Evolutionary conservation across 2,797 vertebrate genomes (phyloP).

Genomic region (Rhadinocentrus ornatus): DNA sequence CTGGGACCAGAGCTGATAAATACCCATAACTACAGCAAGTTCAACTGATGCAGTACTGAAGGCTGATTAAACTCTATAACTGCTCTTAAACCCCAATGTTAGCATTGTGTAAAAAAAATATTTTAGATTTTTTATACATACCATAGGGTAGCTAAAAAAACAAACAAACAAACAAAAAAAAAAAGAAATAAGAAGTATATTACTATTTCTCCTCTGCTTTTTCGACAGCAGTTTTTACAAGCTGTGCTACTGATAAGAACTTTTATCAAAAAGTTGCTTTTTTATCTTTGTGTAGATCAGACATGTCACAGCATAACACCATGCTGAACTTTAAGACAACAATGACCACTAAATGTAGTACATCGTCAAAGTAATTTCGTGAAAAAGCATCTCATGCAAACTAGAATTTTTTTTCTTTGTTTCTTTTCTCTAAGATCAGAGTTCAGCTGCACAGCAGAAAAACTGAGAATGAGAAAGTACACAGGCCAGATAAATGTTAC

Average conservation of each 20-base stretch:
- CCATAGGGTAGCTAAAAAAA: neutral
- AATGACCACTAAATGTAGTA: neutral
- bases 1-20: no score
- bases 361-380: neutral
- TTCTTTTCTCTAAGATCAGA: conserved; percentile 15
- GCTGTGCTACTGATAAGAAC: neutral
- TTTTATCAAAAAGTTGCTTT: neutral
- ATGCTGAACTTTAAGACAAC: neutral
- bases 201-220: neutral
- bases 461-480: neutral
- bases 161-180: no score
- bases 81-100: neutral
- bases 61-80: neutral
- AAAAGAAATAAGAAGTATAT: neutral
- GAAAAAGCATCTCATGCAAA: neutral
- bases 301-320: neutral
- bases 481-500: neutral
- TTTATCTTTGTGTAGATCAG: neutral
- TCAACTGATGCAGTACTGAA: neutral
- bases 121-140: neutral
- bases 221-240: neutral
- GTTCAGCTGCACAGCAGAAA: neutral
- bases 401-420: neutral
- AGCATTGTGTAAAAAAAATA: neutral
- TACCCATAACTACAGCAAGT: neutral